Percentiles rank a stretch among this genome's conserved stretches.
These are phyloP conservation scores for Listronotus oregonensis DNA, from an alignment of 1,140 invertebrate species.

Conservation along the genomic window DNA sequence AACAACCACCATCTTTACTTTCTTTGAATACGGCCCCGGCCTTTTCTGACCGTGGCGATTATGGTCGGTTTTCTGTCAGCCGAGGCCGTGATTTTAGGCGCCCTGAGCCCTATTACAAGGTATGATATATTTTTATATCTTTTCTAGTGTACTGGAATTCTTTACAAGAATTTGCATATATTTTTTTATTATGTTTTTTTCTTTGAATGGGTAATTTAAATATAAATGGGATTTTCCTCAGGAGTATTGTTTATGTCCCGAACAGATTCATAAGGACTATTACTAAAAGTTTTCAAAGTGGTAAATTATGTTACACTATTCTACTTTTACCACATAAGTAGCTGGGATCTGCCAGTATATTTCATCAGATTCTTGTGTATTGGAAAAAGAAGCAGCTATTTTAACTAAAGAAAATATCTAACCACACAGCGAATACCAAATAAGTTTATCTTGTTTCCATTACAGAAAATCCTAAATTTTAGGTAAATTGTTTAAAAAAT, in stretches of 20 bases:
- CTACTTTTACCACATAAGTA: too few species aligned
- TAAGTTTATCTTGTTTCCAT: too few species aligned
- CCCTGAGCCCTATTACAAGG: slow-evolving; percentile 54
- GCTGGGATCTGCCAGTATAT: too few species aligned
- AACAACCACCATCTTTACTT: slow-evolving; percentile 54
- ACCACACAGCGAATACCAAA: too few species aligned
- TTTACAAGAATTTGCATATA: slow-evolving; percentile 7
- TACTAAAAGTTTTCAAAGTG: too few species aligned
- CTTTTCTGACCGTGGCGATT: slow-evolving; percentile 50
- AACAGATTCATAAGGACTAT: too few species aligned
- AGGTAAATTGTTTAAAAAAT: too few species aligned
- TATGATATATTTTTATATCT: slow-evolving; percentile 45
- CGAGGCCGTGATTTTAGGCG: slow-evolving; percentile 54
- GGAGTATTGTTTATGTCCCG: not conserved
- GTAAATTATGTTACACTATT: too few species aligned
- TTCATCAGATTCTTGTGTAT: too few species aligned
- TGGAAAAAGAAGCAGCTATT: too few species aligned
- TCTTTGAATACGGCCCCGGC: slow-evolving; percentile 53
- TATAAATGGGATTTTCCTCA: not conserved
- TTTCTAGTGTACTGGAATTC: slow-evolving; percentile 27
- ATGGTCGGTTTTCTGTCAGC: slow-evolving; percentile 46
- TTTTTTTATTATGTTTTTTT: not conserved
- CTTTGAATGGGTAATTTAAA: not conserved
- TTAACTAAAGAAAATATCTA: too few species aligned
- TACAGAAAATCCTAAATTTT: too few species aligned